Conservation (phyloP, 2,113 vertebrate genomes). For the Collichthys lucidus region DNA sequence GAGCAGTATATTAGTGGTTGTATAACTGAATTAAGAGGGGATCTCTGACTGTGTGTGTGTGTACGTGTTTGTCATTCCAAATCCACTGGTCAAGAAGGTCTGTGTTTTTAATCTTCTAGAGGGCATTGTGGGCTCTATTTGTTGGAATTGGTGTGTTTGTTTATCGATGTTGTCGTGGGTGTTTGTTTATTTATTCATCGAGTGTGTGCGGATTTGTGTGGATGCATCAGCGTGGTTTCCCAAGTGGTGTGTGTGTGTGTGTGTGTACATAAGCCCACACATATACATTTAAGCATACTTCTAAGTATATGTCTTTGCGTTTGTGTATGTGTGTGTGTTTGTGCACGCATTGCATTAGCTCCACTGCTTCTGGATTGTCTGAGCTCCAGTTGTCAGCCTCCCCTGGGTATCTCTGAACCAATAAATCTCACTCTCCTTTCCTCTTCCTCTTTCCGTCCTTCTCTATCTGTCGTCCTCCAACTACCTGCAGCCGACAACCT, state of each 20-base stretch:
- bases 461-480: slow-evolving; percentile 17
- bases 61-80: slow-evolving; percentile 5
- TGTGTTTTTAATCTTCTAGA: slow-evolving; percentile 48
- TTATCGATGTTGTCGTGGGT: slow-evolving; percentile 1
- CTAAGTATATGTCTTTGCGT: slow-evolving; percentile 1
- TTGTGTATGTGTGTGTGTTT: not conserved
- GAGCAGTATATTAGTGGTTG: not conserved
- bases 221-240: not conserved
- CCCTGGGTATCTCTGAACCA: slow-evolving; percentile 36
- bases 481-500: slow-evolving; percentile 29
- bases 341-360: slow-evolving; percentile 23
- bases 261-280: not conserved
- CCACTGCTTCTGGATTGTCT: slow-evolving; percentile 40
- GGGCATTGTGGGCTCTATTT: slow-evolving; percentile 28
- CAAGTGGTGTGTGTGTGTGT: not conserved
- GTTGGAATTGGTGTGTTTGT: slow-evolving; percentile 28
- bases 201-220: slow-evolving; percentile 1
- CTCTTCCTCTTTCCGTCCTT: not conserved
- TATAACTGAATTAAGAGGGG: not conserved
- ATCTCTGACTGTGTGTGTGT: not conserved
- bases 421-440: slow-evolving; percentile 24
- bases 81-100: slow-evolving; percentile 17
- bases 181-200: slow-evolving; percentile 18
- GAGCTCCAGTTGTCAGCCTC: slow-evolving; percentile 19
- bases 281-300: slow-evolving; percentile 4